phyloP scores from a whole-genome alignment of 2,113 vertebrate genomes.

The Neolamprologus falcicula region DNA sequence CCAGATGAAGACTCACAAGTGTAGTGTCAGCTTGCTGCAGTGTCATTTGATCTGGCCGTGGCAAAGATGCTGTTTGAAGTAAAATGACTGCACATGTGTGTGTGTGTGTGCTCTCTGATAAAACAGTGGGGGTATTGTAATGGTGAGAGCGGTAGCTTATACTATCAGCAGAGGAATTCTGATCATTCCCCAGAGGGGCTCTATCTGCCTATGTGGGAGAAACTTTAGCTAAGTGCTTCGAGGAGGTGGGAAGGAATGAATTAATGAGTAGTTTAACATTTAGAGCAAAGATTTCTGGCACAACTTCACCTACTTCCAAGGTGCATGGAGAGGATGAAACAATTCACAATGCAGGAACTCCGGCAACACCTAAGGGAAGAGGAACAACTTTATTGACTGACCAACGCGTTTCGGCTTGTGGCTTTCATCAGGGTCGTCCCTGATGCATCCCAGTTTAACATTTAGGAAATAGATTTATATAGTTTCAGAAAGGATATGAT shows the following conservation, averaged over 20 bases:
- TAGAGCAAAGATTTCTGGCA: not conserved
- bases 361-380: not conserved
- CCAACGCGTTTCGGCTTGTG: not conserved
- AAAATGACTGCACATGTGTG: not conserved
- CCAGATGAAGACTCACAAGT: not conserved
- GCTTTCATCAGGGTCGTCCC: not conserved
- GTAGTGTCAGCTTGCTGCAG: not conserved
- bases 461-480: not conserved
- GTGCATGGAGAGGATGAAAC: not conserved
- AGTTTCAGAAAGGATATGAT: not conserved
- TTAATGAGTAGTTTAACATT: not conserved
- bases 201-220: slow-evolving; percentile 12
- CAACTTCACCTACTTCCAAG: not conserved
- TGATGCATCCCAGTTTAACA: not conserved
- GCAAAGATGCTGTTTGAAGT: slow-evolving; percentile 14
- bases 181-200: slow-evolving; percentile 47
- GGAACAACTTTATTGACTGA: not conserved
- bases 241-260: not conserved
- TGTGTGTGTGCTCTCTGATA: not conserved
- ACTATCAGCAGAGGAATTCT: slow-evolving; percentile 60
- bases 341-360: not conserved
- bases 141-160: slow-evolving; percentile 46
- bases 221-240: not conserved
- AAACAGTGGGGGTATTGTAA: slow-evolving; percentile 56
- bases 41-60: not conserved